These are phyloP conservation scores for Tupiocoris notatus DNA, from an alignment of 2,888 invertebrate species.

Conservation along the genomic window DNA sequence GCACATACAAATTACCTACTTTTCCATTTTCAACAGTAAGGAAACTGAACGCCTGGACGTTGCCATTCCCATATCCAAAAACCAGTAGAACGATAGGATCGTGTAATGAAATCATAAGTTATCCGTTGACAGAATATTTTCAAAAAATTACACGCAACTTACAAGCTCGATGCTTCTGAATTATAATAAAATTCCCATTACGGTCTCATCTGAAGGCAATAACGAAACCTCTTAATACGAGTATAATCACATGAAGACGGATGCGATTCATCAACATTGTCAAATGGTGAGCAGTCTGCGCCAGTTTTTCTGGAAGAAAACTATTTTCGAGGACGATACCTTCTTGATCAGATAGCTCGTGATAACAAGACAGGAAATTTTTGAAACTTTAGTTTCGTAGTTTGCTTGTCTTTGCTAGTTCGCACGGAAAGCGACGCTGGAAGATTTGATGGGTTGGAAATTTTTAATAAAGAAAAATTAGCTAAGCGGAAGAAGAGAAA, in stretches of 20 bases:
- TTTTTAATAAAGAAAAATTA: not conserved
- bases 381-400: not conserved
- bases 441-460: not conserved
- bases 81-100: too few relatives aligned
- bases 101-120: not conserved
- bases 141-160: not conserved
- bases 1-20: not conserved
- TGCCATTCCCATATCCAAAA: not conserved
- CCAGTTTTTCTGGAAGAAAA: too few relatives aligned
- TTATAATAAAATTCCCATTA: not conserved
- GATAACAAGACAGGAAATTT: not conserved
- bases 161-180: not conserved
- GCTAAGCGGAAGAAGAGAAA: not conserved
- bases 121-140: conserved; percentile 2
- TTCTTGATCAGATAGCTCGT: not conserved
- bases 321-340: not conserved
- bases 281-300: not conserved
- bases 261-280: not conserved
- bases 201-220: not conserved
- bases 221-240: not conserved
- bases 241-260: not conserved
- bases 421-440: not conserved
- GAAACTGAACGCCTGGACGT: not conserved
- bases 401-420: not conserved
- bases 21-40: not conserved